Conservation (phyloP, 2,888 invertebrate species). For the Drosophila phalerata region DNA sequence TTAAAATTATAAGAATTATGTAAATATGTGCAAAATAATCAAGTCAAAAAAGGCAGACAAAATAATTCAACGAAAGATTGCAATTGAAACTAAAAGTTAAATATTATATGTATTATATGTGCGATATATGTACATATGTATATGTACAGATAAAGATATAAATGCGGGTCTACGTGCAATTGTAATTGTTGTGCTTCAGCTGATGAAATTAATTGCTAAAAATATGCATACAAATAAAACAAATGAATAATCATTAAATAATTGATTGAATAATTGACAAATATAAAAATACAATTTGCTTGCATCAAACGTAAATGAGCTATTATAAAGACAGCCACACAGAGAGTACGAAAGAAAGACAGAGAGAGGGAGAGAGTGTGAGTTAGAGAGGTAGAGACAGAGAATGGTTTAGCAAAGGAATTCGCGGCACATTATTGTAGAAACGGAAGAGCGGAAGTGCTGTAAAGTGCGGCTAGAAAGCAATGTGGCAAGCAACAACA, state of each 20-base stretch:
- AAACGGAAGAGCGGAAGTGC: constrained; percentile 52
- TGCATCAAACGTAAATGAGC: neutral
- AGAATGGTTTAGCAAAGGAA: neutral
- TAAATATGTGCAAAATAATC: neutral
- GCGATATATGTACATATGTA: neutral
- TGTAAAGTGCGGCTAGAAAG: constrained; percentile 8
- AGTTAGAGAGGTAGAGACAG: neutral
- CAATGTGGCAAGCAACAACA: constrained; percentile 7
- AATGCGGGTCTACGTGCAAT: neutral
- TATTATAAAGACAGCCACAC: neutral
- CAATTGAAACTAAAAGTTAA: neutral
- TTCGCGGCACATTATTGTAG: neutral
- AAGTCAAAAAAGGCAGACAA: neutral
- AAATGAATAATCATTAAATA: neutral
- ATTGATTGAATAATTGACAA: neutral
- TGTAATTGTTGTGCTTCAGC: neutral
- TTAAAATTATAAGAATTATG: neutral
- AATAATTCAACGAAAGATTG: neutral
- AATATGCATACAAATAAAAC: neutral
- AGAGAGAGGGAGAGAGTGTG: neutral
- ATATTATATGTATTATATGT: neutral
- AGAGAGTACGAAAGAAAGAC: neutral
- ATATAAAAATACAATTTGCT: neutral
- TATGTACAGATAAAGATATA: neutral
- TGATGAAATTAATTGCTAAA: neutral